Conservation (phyloP, 1,140 invertebrate genomes). For the Diorhabda elongata region DNA sequence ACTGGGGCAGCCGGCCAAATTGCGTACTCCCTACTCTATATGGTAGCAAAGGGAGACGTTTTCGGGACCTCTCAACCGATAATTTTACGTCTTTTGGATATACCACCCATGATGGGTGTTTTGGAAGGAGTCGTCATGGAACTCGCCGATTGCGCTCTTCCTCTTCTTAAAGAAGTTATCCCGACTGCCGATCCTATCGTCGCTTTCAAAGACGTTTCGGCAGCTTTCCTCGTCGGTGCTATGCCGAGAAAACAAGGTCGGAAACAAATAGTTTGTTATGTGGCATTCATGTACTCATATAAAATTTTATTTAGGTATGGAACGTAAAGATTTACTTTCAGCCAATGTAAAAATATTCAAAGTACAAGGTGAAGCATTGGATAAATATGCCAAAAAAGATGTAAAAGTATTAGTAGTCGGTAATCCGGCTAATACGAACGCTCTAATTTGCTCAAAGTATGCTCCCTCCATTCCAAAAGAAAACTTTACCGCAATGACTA, state of each 20-base stretch:
- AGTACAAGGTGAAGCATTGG: conserved; percentile 87
- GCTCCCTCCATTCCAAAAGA: conserved; percentile 95
- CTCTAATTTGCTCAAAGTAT: conserved; percentile 92
- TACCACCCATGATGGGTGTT: conserved; percentile 90
- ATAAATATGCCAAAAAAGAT: conserved; percentile 89
- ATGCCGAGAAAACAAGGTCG: conserved; percentile 98
- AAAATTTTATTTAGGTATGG: conserved; percentile 67
- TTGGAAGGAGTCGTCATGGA: conserved; percentile 97
- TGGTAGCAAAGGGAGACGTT: conserved; percentile 93
- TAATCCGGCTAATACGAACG: conserved; percentile 99
- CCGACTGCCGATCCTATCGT: conserved; percentile 81
- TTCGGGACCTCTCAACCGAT: conserved; percentile 90
- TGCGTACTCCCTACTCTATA: conserved; percentile 92
- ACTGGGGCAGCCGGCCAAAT: conserved; percentile 99
- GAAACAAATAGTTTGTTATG: conserved; percentile 55
- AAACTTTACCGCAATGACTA: conserved; percentile 98
- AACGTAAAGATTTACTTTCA: conserved; percentile 90
- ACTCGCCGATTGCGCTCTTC: conserved; percentile 90
- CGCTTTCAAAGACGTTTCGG: conserved; percentile 94
- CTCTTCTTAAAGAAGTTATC: conserved; percentile 79
- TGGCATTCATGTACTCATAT: neutral
- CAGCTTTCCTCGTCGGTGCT: conserved; percentile 96
- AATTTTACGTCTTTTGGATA: conserved; percentile 90
- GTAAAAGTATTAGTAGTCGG: conserved; percentile 97
- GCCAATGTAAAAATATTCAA: conserved; percentile 99